phyloP scores from a whole-genome alignment of 1,140 invertebrate genomes.

The Drosophila lini region DNA sequence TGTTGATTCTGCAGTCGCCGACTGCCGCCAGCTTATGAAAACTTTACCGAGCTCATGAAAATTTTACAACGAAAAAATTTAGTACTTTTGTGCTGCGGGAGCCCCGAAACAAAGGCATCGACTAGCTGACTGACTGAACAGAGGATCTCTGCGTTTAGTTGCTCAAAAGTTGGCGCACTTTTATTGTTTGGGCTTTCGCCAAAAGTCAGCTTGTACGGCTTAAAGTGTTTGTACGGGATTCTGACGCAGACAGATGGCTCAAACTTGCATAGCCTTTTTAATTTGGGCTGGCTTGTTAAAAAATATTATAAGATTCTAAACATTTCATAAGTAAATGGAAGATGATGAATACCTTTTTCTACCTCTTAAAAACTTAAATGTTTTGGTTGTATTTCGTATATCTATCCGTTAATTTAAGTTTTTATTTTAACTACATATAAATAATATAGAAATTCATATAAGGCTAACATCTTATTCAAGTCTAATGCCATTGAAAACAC shows the following conservation, averaged over 20 bases:
- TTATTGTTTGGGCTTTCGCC: slow-evolving; percentile 37
- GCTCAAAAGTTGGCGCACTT: slow-evolving; percentile 55
- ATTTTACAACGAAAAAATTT: slow-evolving; percentile 48
- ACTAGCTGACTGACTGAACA: slow-evolving; percentile 42
- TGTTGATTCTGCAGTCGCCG: slow-evolving; percentile 26
- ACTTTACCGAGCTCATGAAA: slow-evolving; percentile 70
- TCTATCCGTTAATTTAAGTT: no score
- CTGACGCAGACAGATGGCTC: slow-evolving; percentile 16
- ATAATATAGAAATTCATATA: no score
- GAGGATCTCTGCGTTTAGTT: slow-evolving; percentile 45
- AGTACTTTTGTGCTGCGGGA: slow-evolving; percentile 7
- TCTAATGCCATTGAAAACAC: not conserved
- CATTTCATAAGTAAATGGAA: no score
- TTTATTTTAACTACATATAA: no score
- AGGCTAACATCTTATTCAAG: not conserved
- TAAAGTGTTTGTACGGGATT: slow-evolving; percentile 15
- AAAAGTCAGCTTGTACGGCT: slow-evolving; percentile 27
- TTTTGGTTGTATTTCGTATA: not conserved
- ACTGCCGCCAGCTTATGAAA: slow-evolving; percentile 56
- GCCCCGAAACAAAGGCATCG: slow-evolving; percentile 44
- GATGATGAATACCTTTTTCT: not conserved
- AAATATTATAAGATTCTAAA: not conserved
- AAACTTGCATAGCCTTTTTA: slow-evolving; percentile 1
- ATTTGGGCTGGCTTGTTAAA: not conserved
- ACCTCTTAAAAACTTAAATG: not conserved